Base-by-base conservation (phyloP, 2,797 vertebrate genomes). In the Xenentodon cancila region DNA sequence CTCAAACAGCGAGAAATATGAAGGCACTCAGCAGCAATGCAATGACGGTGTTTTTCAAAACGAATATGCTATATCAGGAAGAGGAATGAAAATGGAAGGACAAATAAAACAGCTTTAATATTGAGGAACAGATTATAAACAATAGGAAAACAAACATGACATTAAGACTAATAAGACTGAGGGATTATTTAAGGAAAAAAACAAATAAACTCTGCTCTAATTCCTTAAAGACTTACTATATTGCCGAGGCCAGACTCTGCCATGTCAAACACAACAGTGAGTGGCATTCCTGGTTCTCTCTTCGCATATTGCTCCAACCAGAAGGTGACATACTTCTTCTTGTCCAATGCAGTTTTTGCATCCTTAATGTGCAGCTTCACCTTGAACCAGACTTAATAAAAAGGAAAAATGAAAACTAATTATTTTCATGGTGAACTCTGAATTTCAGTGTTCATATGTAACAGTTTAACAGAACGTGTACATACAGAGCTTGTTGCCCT, bases 241-340 rank as follows among this genome's bases (percentile, higher is more conserved):
- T 96, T 97, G 85, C 95, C 90, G 64, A 99, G 62, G 78, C 97
- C 97, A 48, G 96, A 97, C 21, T 99, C 98, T 0, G 94, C 44
- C 95, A 99, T 96, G 90, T 99, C 98, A 76, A 99, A 98, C 55
- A 99, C 93, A 42, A 98, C 96, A 0, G 97, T 98, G 64, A 99
- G 81, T 0, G 95, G 96, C 81, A 97, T 98, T 46, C 97, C 97
- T 1, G 96, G 95, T 74, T 99, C 98, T 66, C 95, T 95, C 67
- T 93, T 97, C 9, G 95, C 91, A 64, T 99, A 98, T 7, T 95
- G 94, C 84, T 99, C 98, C 87, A 99, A 74, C 98, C 98, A 99
- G 91, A 99, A 99, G 16, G 97, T 97, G 1, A 97, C 92, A 15
- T 97, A 95, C 77, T 95, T 96, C 94, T 97, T 99, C 91, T 97